These are phyloP conservation scores for Lindbergichthys nudifrons DNA, from an alignment of 2,797 vertebrate species.

Conservation along the genomic window DNA sequence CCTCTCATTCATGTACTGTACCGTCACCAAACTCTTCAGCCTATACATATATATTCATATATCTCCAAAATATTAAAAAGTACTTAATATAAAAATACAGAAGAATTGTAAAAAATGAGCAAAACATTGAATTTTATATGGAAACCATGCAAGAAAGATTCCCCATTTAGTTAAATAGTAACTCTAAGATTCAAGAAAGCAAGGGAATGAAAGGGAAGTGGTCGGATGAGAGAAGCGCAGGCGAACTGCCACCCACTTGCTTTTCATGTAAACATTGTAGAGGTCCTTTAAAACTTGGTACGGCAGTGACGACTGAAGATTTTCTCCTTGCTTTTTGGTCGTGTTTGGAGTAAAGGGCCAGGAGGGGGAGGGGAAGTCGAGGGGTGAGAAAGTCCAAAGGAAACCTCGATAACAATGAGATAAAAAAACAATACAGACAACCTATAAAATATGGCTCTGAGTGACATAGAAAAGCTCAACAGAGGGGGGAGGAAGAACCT, in stretches of 20 bases:
- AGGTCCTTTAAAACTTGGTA: slow-evolving; percentile 79
- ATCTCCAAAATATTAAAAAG: slow-evolving; percentile 89
- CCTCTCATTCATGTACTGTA: slow-evolving; percentile 74
- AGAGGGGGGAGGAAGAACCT: slow-evolving; percentile 72
- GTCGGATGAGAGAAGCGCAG: slow-evolving; percentile 75
- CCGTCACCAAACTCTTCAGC: slow-evolving; percentile 80
- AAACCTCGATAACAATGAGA: slow-evolving; percentile 76
- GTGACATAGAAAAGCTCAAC: slow-evolving; percentile 84
- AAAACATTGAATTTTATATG: slow-evolving; percentile 86
- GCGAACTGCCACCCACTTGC: slow-evolving; percentile 69
- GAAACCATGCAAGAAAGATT: slow-evolving; percentile 85
- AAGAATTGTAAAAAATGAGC: slow-evolving; percentile 88
- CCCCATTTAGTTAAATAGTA: slow-evolving; percentile 78
- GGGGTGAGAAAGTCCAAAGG: slow-evolving; percentile 61
- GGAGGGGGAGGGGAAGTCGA: not conserved
- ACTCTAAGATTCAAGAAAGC: slow-evolving; percentile 73
- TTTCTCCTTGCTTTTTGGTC: slow-evolving; percentile 76
- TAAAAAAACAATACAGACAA: slow-evolving; percentile 82
- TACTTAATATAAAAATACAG: slow-evolving; percentile 91
- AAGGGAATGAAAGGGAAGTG: slow-evolving; percentile 68
- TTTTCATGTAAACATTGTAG: slow-evolving; percentile 83
- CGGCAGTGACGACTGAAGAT: slow-evolving; percentile 83
- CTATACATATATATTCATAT: slow-evolving; percentile 84
- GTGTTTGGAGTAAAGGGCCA: slow-evolving; percentile 68
- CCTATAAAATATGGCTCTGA: slow-evolving; percentile 89